A percentile compares a stretch with the other conserved stretches of the same genome.
Conservation (phyloP, 2,888 invertebrate genomes). For the Dyspetes luteomarginatus region DNA sequence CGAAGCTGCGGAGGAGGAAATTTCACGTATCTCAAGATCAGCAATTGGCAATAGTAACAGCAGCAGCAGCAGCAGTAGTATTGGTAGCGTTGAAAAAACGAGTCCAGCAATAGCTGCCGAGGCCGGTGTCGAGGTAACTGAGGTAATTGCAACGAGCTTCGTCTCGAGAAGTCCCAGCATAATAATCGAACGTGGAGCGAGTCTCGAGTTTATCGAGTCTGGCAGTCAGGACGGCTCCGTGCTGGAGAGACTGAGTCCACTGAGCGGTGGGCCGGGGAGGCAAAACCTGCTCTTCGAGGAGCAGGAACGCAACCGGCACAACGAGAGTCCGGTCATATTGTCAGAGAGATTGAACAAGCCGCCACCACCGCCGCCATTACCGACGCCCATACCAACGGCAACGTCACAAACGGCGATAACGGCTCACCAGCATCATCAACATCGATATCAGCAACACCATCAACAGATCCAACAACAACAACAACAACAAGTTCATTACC, state of each 20-base stretch:
- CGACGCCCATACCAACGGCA: no score
- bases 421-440: constrained; percentile 73
- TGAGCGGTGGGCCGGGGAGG: constrained; percentile 81
- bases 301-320: constrained; percentile 82
- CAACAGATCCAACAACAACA: constrained; percentile 71
- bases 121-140: constrained; percentile 78
- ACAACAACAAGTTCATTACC: constrained; percentile 67
- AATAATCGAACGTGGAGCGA: constrained; percentile 66
- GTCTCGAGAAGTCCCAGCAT: constrained; percentile 74
- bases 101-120: constrained; percentile 73
- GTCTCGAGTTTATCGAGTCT: constrained; percentile 78
- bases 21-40: constrained; percentile 49
- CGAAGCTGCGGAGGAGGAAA: constrained; percentile 40
- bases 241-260: constrained; percentile 83
- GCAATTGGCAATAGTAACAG: constrained; percentile 5
- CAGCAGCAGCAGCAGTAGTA: constrained; percentile 43
- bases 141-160: constrained; percentile 83
- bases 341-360: constrained; percentile 81
- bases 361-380: constrained; percentile 67
- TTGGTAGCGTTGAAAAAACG: constrained; percentile 67
- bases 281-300: constrained; percentile 81
- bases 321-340: constrained; percentile 82
- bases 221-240: constrained; percentile 81
- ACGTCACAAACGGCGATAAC: constrained; percentile 52
- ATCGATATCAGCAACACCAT: constrained; percentile 71